Evolutionary conservation across 2,888 invertebrate species (phyloP), one percentile per base, ranked within the genome.

Genomic region (Ophion ventricosus): DNA sequence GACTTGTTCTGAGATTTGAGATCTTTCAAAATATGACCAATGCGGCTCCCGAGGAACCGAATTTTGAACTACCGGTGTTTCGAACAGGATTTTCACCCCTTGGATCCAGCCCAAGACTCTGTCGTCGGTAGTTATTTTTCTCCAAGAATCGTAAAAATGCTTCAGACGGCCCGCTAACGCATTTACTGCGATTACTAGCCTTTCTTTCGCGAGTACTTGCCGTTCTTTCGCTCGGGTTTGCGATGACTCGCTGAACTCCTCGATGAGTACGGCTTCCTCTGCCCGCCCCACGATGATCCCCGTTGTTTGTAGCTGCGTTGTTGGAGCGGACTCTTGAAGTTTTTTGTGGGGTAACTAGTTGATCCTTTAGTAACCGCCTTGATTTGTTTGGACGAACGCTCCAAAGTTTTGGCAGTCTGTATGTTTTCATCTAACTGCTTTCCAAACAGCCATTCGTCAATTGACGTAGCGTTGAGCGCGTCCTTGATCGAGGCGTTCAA

Each of bases 391-490:
- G 79, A 64, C 10, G 85, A 69, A 0, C 73, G 72, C 25, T 87
- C 83, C 10, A 87, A 14, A 1, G 73, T 29, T 66, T 85, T 81
- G 0, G 84, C 82, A 1, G 78, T 61, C 23, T 80, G 85, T 23
- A 87, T 17, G 3, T 40, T 63, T 11, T 82, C 86, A 0, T 74
- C 79, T 10, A 86, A 49, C 5, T 86, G 72, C 7, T 83, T 74
- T 0, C 82, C 85, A 64, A 82, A 85, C 1, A 87, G 59, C 85
- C 83, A 85, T 70, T 86, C 85, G 49, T 83, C 83, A n/a, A 76
- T 49, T 5, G 40, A 43, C 5, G 83, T 63, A 54, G 81, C 70
- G 54, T 85, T 77, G 56, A 88, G 26, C 11, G 76, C 49, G 1
- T 85, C 81, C 49, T 86, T 87, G n/a, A 83, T 17, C 0, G 84